A percentile compares a stretch with the other conserved stretches of the same genome.
phyloP scores from a whole-genome alignment of 2,113 vertebrate genomes.

The Sturnus vulgaris region DNA sequence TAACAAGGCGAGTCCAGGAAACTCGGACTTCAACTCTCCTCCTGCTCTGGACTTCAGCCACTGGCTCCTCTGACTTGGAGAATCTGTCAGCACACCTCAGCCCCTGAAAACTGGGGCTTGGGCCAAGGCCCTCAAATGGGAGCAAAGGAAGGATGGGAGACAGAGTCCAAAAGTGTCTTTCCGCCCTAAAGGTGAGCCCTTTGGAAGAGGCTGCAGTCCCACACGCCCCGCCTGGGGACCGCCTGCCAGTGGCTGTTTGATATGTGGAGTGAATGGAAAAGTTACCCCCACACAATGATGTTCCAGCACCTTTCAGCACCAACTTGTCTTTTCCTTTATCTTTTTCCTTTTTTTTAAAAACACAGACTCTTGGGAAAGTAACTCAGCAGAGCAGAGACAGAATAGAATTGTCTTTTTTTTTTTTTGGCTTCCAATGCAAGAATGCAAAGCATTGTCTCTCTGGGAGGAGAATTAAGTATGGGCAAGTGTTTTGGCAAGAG shows the following conservation, averaged over 20 bases:
- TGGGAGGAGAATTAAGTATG: conserved; percentile 44
- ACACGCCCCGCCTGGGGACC: fast-evolving
- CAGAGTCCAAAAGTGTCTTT: conserved; percentile 20
- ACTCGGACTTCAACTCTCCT: neutral
- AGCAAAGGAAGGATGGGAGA: conserved; percentile 52
- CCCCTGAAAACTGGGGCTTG: neutral
- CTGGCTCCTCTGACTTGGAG: neutral
- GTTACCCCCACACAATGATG: neutral
- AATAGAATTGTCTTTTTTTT: conserved; percentile 5
- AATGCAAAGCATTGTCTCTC: conserved; percentile 50
- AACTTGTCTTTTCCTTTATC: conserved; percentile 39
- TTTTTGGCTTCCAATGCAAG: conserved; percentile 28
- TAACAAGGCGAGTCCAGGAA: neutral
- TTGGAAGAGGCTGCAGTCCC: conserved; percentile 10
- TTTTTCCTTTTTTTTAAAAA: neutral
- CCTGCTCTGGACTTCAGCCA: conserved; percentile 42
- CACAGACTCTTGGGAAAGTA: conserved; percentile 32
- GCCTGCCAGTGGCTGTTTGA: conserved; percentile 9
- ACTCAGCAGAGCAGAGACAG: conserved; percentile 38
- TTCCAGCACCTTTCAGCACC: conserved; percentile 52
- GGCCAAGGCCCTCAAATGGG: conserved; percentile 41
- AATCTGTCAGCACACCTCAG: conserved; percentile 54
- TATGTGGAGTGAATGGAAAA: conserved; percentile 42
- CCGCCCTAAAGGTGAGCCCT: conserved; percentile 45
- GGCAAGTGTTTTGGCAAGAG: conserved; percentile 56